Percentiles rank a stretch among this genome's conserved stretches.
phyloP scores from a whole-genome alignment of 2,797 vertebrate genomes.

The Australoheros facetus region DNA sequence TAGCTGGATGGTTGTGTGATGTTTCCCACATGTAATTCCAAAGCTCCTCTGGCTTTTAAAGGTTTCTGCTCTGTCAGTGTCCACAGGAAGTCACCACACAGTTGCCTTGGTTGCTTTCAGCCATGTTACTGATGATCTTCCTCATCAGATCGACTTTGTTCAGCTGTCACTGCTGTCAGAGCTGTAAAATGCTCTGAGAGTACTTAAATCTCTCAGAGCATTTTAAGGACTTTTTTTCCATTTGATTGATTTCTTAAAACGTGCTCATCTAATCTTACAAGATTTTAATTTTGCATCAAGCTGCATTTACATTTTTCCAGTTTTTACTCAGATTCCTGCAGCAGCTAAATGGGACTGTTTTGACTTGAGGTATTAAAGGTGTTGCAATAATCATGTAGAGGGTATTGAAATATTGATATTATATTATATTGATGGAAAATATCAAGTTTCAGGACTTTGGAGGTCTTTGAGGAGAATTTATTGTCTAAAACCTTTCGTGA shows the following conservation, averaged over 20 bases:
- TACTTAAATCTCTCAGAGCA: neutral
- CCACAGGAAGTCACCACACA: neutral
- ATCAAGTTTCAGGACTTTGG: neutral
- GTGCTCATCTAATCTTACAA: neutral
- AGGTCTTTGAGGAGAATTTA: neutral
- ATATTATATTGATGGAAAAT: too few relatives aligned
- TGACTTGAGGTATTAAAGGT: too few relatives aligned
- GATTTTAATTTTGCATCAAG: neutral
- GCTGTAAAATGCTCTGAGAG: too few relatives aligned
- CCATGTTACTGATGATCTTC: neutral
- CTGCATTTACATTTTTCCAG: neutral
- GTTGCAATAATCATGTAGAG: neutral
- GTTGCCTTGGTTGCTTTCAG: neutral
- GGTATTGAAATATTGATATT: neutral
- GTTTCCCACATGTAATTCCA: neutral
- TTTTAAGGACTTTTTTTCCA: neutral
- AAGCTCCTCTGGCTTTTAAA: neutral
- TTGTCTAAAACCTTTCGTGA: neutral
- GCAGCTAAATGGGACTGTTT: neutral
- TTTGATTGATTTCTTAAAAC: too few relatives aligned
- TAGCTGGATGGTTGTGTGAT: neutral
- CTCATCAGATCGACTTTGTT: neutral
- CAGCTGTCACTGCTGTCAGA: neutral
- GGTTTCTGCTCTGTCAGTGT: neutral
- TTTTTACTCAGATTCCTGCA: neutral